Evolutionary conservation across 2,113 vertebrate genomes (phyloP).

Genomic region (Amphiprion ocellaris): DNA sequence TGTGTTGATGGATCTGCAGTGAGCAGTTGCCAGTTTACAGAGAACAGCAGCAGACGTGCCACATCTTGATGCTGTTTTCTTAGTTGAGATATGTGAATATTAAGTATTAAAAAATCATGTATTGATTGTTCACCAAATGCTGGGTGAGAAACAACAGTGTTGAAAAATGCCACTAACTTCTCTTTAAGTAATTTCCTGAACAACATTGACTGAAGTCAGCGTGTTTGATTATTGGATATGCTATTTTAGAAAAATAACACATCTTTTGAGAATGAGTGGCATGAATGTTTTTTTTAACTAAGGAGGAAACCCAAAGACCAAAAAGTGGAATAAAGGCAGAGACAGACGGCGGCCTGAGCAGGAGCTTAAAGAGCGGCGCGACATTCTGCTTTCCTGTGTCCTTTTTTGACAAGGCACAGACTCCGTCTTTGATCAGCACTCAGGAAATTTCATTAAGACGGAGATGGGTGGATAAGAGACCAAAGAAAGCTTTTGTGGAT

Average conservation of each 20-base stretch:
- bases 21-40: too few relatives aligned
- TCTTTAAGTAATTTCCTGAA: too few relatives aligned
- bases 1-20: too few relatives aligned
- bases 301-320: constrained; percentile 1
- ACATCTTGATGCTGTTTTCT: not conserved
- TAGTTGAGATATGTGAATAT: not conserved
- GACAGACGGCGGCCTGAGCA: constrained; percentile 29
- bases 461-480: constrained; percentile 72
- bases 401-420: constrained; percentile 70
- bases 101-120: not conserved
- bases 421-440: constrained; percentile 78
- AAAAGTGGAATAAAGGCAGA: constrained; percentile 50
- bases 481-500: constrained; percentile 68
- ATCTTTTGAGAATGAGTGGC: not conserved
- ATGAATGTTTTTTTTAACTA: constrained; percentile 2
- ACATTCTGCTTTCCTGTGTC: constrained; percentile 66
- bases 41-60: too few relatives aligned
- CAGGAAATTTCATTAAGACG: constrained; percentile 80
- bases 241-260: not conserved
- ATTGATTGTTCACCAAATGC: too few relatives aligned
- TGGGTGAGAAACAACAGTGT: too few relatives aligned
- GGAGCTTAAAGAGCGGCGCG: constrained; percentile 45
- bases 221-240: not conserved
- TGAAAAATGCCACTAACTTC: too few relatives aligned
- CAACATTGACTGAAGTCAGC: too few relatives aligned